Base-by-base conservation (phyloP, 1,140 invertebrate genomes). In the Pachyrhynchus sulphureomaculatus region DNA sequence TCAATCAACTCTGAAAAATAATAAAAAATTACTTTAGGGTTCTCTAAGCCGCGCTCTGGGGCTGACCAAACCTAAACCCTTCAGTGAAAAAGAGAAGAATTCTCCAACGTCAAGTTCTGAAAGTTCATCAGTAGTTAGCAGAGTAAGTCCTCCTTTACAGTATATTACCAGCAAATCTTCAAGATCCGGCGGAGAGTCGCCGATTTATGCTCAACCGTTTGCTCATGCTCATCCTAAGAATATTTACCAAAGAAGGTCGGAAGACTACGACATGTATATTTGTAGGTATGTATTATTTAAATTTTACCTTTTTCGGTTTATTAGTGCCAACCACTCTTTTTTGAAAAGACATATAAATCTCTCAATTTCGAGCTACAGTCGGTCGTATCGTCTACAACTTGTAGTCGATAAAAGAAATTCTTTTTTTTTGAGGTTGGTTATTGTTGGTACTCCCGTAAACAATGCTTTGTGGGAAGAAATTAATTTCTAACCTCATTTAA, bases 11-110 rank as follows among this genome's bases (percentile, higher is more conserved):
- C n/a, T n/a, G n/a, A n/a, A n/a, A n/a, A n/a, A n/a, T n/a, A n/a
- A n/a, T n/a, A n/a, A n/a, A n/a, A n/a, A n/a, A n/a, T n/a, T 15
- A 33, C 26, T 37, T 9, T 76, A 88, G 86, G 86, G 85, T 64
- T 88, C 86, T 20, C 69, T 88, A 66, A 87, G 83, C 68, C 79
- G 85, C 62, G 88, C 86, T 2, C 80, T 89, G 21, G 86, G 87
- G 42, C 74, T 86, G 12, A 12, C 80, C 79, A 64, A 82, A 73
- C 62, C 76, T 72, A 74, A 80, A 75, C 64, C 72, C 71, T 29
- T 79, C 78, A 51, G 72, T 17, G 69, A 70, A 13, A 48, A 42
- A 77, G 62, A 65, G 64, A 76, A 55, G 68, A 75, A 67, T 59
- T 83, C 80, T 6, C 83, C 79, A 23, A 83, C 80, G 15, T 83